A percentile compares a stretch with the other conserved stretches of the same genome.
These are phyloP conservation scores for Enteromius argenteus DNA, from an alignment of 2,797 vertebrate genomes.

Conservation along the genomic window DNA sequence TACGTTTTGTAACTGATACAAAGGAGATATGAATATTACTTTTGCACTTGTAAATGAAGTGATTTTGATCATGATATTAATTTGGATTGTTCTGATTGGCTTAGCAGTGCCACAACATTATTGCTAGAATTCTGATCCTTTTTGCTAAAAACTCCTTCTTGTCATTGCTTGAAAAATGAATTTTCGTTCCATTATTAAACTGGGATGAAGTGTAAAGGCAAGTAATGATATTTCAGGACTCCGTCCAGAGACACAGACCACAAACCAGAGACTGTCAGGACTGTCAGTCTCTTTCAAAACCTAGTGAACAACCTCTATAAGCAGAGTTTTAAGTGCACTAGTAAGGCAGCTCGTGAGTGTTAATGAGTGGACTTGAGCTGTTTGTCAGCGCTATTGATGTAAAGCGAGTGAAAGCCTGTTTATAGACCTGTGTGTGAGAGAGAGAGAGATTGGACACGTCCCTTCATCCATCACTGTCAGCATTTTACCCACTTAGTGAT, in stretches of 20 bases:
- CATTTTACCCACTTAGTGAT: not conserved
- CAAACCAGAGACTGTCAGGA: not conserved
- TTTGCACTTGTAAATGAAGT: not conserved
- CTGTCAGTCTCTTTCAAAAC: not conserved
- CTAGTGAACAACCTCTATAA: not conserved
- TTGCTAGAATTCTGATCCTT: not conserved
- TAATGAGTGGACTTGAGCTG: not conserved
- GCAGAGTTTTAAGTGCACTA: not conserved
- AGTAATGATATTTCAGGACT: not conserved
- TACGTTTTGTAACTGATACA: too few species aligned
- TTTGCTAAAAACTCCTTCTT: not conserved
- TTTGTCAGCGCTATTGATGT: not conserved
- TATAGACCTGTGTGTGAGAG: not conserved
- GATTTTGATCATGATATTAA: not conserved
- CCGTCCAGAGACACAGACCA: not conserved
- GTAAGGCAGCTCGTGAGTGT: not conserved
- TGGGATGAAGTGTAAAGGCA: not conserved
- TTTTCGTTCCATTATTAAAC: not conserved
- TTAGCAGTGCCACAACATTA: not conserved
- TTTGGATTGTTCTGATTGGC: not conserved
- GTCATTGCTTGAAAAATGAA: not conserved
- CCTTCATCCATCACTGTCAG: conserved; percentile 16
- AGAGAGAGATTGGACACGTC: not conserved
- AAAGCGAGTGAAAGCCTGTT: not conserved
- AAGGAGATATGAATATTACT: too few species aligned